Evolutionary conservation across 2,888 invertebrate species (phyloP), one percentile per base, ranked within the genome.

Genomic region (Exephanes ischioxanthus): DNA sequence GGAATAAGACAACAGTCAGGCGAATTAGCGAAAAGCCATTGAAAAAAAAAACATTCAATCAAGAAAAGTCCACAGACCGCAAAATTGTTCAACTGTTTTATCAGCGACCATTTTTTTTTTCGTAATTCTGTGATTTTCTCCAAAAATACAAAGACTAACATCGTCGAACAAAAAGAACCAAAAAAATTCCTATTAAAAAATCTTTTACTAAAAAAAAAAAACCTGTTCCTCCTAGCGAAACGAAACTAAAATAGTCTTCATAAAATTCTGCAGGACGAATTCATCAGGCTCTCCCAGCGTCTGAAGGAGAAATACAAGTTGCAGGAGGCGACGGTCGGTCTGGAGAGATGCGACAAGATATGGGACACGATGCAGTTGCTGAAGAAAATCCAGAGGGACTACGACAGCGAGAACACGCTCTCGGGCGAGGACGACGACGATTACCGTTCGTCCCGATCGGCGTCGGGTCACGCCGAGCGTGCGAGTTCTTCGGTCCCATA

Each of bases 331-430:
- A 81, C 88, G 30, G 84, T 94, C 9, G 67, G 89, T 16, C 81
- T 94, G 4, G 92, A 93, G 78, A 88, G 89, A 51, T 94, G 94
- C 80, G 94, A 94, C 86, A 94, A 93, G 87, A 93, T 94, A 79
- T 94, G 94, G 93, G 90, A 94, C 76, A 94, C 94, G 3, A 84
- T 93, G 63, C 88, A 94, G 30, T 84, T 94, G 3, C 92, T 94
- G 70, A 91, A 91, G 80, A 88, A 89, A 68, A 68, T 89, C 16
- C 91, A 92, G 76, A 30, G 30, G 51, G 77, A 76, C 4, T 67
- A 53, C 14, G 55, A 70, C 1, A 51, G 45, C 30, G 71, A 53
- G 4, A 33, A 81, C 11, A 58, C 45, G 0, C 37, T 48, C 5
- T 78, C 66, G 1, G 53, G 55, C 1, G 78, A 58, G 14, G 70